Evolutionary conservation across 1,140 invertebrate genomes (phyloP), one percentile per base, ranked within the genome.

Genomic region (Lithobius niger): DNA sequence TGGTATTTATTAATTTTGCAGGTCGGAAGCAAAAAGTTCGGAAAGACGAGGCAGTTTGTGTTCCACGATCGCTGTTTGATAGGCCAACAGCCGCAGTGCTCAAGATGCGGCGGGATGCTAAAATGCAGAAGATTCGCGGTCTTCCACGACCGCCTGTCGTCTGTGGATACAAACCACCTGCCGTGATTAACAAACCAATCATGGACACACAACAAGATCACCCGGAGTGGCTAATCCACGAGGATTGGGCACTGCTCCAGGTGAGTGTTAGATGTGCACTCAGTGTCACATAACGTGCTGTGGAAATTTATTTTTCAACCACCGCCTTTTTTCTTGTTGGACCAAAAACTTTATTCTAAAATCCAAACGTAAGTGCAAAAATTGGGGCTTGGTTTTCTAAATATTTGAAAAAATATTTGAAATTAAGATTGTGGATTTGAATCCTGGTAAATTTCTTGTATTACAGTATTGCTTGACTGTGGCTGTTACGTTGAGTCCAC

Each of bases 51-150:
- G 81, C 83, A 57, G 75, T 84, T 27, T 79, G 79, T 60, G 83
- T 87, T 3, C 89, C 89, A 2, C 73, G 84, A 22, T 92, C 88
- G 0, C 67, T 94, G 0, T 95, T 95, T 69, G 88, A 95, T 71
- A 74, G 86, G n/a, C 84, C 86, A 2, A 78, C 83, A 0, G 79
- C 86, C 0, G 80, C 83, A 18, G 62, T 89, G 43, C 71, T 84
- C 0, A 89, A 89, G 61, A 76, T 88, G 67, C 74, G 85, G 16
- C 75, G 83, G 42, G 86, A 89, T 59, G 71, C 84, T 40, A 84
- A 85, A 64, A 62, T 83, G 47, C 82, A 87, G 60, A 86, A 84
- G 59, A 81, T 82, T 68, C 73, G 81, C 15, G 75, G 76, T 22
- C 70, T 27, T n/a, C 13, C 1, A 1, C 13, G 61, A 52, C n/a